Evolutionary conservation across 2,888 invertebrate genomes (phyloP).

Genomic region (Ctenicera cuprea): DNA sequence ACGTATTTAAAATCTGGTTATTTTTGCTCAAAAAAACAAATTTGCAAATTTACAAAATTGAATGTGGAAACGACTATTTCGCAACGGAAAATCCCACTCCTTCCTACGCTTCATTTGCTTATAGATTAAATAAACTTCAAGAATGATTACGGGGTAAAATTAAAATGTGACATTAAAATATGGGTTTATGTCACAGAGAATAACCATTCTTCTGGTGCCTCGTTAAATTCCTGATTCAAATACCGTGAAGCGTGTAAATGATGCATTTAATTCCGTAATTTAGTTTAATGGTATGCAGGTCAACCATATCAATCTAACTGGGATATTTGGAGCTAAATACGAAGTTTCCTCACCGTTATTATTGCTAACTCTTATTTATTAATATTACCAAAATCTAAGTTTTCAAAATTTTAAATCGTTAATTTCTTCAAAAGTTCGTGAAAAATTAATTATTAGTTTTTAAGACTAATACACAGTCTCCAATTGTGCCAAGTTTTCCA

Average conservation of each 20-base stretch:
- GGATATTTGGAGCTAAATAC: background rate
- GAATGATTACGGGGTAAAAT: slow-evolving; percentile 1
- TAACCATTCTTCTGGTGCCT: slow-evolving; percentile 22
- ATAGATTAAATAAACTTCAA: background rate
- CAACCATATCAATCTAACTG: slow-evolving; percentile 19
- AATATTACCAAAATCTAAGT: too few relatives aligned
- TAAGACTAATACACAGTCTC: too few relatives aligned
- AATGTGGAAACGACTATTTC: background rate
- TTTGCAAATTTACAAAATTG: background rate
- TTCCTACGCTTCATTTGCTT: background rate
- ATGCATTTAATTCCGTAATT: slow-evolving; percentile 38
- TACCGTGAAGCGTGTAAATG: slow-evolving; percentile 41
- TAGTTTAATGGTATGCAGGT: slow-evolving; percentile 33
- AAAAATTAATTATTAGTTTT: too few relatives aligned
- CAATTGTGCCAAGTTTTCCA: too few relatives aligned
- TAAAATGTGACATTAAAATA: slow-evolving; percentile 29
- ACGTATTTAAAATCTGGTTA: too few relatives aligned
- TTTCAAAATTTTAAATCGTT: too few relatives aligned
- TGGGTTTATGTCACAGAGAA: slow-evolving; percentile 31
- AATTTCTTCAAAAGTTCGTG: too few relatives aligned
- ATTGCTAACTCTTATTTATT: too few relatives aligned
- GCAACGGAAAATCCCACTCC: background rate
- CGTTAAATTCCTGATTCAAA: slow-evolving; percentile 28
- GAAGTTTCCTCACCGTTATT: background rate
- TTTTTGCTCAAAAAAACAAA: too few relatives aligned